phyloP scores from a whole-genome alignment of 92 coral and sea anemone genomes.

The Umimayanthus chanpuru region DNA sequence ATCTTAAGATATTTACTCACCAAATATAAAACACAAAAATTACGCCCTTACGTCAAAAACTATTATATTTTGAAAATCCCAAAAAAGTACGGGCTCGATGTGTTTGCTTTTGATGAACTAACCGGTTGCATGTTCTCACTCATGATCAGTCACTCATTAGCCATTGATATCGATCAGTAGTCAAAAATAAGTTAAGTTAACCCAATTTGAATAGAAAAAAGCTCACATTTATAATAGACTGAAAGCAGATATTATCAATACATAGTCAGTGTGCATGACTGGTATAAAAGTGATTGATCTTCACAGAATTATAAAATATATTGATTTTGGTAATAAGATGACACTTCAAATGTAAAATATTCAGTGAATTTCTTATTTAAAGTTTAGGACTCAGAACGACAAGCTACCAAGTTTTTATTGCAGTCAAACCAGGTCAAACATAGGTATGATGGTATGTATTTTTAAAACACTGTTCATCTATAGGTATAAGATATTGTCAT shows the following conservation, averaged over 20 bases:
- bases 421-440: too few species aligned
- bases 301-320: background rate
- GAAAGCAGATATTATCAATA: background rate
- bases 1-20: background rate
- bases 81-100: background rate
- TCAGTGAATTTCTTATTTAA: background rate
- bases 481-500: background rate
- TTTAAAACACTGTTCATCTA: background rate
- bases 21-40: too few species aligned
- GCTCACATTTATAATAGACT: background rate
- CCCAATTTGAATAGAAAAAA: background rate
- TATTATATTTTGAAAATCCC: background rate
- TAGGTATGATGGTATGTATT: too few species aligned
- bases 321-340: background rate
- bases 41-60: background rate
- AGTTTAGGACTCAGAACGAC: background rate
- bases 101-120: too few species aligned
- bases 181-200: background rate
- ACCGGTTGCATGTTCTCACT: too few species aligned
- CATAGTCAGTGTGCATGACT: too few species aligned
- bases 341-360: too few species aligned
- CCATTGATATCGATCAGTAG: too few species aligned
- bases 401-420: too few species aligned
- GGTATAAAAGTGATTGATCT: background rate
- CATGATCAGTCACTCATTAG: too few species aligned